Conservation (phyloP, 2,888 invertebrate genomes). For the Sphecodes monilicornis region DNA sequence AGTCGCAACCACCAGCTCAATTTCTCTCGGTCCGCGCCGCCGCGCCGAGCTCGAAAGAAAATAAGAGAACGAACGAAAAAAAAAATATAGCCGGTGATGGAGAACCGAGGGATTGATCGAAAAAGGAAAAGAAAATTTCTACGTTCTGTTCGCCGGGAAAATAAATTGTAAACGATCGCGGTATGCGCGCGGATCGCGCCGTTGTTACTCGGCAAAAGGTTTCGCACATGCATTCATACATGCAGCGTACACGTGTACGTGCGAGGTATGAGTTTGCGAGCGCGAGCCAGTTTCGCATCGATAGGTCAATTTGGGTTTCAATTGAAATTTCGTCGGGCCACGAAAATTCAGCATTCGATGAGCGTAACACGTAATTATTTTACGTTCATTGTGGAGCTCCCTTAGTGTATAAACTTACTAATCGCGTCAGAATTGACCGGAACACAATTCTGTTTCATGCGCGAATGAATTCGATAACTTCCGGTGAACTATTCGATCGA, state of each 20-base stretch:
- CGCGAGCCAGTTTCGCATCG: constrained; percentile 65
- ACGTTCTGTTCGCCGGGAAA: constrained; percentile 18
- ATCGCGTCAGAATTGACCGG: constrained; percentile 25
- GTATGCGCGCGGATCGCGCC: constrained; percentile 31
- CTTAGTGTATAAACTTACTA: constrained; percentile 24
- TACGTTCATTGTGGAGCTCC: constrained; percentile 2
- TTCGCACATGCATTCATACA: background rate
- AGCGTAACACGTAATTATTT: constrained; percentile 32
- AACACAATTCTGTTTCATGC: constrained; percentile 42
- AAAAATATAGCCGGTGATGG: background rate
- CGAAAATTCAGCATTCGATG: constrained; percentile 61
- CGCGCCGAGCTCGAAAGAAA: constrained; percentile 40
- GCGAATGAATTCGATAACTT: constrained; percentile 32
- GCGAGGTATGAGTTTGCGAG: background rate
- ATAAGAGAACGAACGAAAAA: constrained; percentile 35
- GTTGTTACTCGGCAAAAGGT: constrained; percentile 34
- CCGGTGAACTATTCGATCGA: constrained; percentile 20
- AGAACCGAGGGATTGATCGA: constrained; percentile 24
- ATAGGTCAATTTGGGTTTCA: constrained; percentile 74
- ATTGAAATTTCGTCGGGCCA: constrained; percentile 66
- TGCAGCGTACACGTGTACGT: background rate
- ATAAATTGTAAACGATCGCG: constrained; percentile 47
- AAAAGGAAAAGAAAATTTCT: constrained; percentile 45
- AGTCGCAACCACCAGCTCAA: constrained; percentile 74
- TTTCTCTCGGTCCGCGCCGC: constrained; percentile 67